Conservation (phyloP, 1,140 invertebrate species). For the Papilio xuthus region DNA sequence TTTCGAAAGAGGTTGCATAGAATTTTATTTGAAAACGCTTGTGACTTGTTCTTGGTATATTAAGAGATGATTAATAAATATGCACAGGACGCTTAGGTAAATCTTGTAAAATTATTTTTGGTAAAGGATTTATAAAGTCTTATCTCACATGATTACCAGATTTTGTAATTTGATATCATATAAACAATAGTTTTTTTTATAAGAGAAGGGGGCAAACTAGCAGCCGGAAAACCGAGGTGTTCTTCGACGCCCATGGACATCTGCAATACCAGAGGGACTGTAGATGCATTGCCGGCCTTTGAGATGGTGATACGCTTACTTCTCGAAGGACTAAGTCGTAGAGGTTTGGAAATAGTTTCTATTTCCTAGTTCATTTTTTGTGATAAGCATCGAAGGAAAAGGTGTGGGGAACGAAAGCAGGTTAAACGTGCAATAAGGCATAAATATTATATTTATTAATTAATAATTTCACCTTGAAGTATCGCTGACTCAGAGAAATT, state of each 20-base stretch:
- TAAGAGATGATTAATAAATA: background rate
- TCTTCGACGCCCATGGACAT: too few relatives aligned
- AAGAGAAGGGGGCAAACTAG: too few relatives aligned
- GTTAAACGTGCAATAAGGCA: conserved; percentile 1
- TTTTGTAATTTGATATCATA: background rate
- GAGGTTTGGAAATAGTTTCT: too few relatives aligned
- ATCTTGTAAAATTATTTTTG: background rate
- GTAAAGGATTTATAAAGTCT: background rate
- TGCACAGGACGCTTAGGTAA: background rate
- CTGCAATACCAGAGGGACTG: too few relatives aligned
- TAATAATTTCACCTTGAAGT: conserved; percentile 38
- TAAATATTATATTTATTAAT: conserved; percentile 22
- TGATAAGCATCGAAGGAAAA: background rate
- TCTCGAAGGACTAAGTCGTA: too few relatives aligned
- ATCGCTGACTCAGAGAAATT: conserved; percentile 38
- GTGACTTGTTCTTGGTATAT: background rate
- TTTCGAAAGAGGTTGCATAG: background rate
- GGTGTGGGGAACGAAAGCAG: background rate
- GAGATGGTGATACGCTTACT: too few relatives aligned
- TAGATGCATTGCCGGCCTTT: too few relatives aligned
- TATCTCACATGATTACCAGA: background rate
- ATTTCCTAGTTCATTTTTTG: too few relatives aligned
- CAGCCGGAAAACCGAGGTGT: too few relatives aligned
- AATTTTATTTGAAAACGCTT: background rate
- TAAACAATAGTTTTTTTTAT: too few relatives aligned